Evolutionary conservation across 2,888 invertebrate species (phyloP), one percentile per base, ranked within the genome.

Genomic region (Embidobia sp.): DNA sequence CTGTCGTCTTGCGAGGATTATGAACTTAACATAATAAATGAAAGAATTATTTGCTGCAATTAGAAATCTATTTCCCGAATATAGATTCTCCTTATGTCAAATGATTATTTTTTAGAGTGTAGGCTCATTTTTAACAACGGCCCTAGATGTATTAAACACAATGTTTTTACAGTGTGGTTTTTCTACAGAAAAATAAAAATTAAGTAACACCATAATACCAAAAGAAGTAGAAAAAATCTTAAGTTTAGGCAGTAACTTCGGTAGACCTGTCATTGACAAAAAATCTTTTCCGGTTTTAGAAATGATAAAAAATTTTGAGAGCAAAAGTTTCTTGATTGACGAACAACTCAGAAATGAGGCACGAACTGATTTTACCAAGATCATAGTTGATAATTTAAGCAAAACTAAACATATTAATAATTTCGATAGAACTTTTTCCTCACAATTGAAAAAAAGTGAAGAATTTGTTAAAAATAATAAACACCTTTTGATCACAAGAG

Each of bases 251-350:
- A 18, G 18, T 1, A 29, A 31, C 5, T 48, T 48, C 10, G 48
- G n/a, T 10, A 11, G n/a, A 27, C 48, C 48, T 1, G 8, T 15
- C n/a, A 18, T 18, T 1, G 11, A 48, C 18, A 48, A 51, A 51
- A 51, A 51, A 18, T 4, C 5, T 4, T 19, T 51, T 8, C 53
- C 53, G 1, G 26, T 53, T n/a, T 4, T 53, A 18, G 53, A 53
- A 13, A 53, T 53, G 0, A 53, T 53, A 22, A 53, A 53, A 8
- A 53, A 37, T 15, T 53, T 53, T 15, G 55, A 55, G 11, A 4
- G n/a, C 10, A 55, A 55, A 29, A 55, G 55, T 18, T 55, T 19
- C 10, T 3, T 55, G 0, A 55, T 55, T 7, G 40, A 55, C 7
- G 40, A 40, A 11, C 8, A 6, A 2, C 18, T 27, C 0, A n/a